Evolutionary conservation across 2,113 vertebrate species (phyloP), one percentile per base, ranked within the genome.

Genomic region (Emberiza fucata): DNA sequence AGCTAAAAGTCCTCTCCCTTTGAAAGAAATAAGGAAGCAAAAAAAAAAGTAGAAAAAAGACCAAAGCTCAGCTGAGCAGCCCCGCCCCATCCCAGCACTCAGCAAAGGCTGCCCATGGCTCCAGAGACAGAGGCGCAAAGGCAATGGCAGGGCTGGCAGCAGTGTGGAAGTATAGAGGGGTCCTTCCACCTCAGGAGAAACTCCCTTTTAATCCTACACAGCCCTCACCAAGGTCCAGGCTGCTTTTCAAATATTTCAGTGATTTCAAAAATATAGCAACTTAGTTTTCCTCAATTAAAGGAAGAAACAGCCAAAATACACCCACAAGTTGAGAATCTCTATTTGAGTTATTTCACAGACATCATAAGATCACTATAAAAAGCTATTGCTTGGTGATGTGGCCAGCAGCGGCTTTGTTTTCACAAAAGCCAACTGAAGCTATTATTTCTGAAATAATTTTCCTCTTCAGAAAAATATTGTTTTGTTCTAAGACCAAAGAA

Each of bases 371-470:
- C 48, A 20, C 56, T 69, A 42, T 85, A 79, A 47, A 94, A 70
- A 79, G 69, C 61, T 71, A 68, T 11, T 75, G 65, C 89, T 35
- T 44, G 37, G 40, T 44, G 48, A 42, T 64, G 91, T 64, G 70
- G 86, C 50, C 88, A 94, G 83, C 1, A 33, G 79, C 31, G 48
- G 61, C 84, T 94, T 85, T 93, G 88, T 86, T 81, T 81, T 89
- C 73, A 81, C 65, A 79, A 88, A 61, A 75, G 83, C 69, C 69
- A 56, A 85, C 53, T 57, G 50, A 76, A 95, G 87, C 59, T 92
- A 60, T 84, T 87, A 70, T 77, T 92, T 82, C 59, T 92, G 16
- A 87, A 96, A 80, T 48, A 14, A 45, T 64, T 91, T 82, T 93
- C 64, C 79, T 78, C 94, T 94, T 94, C 10, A 93, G 79, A 88